These are phyloP conservation scores for Rhizomys pruinosus DNA, from an alignment of 2,113 vertebrate species.

Conservation along the genomic window DNA sequence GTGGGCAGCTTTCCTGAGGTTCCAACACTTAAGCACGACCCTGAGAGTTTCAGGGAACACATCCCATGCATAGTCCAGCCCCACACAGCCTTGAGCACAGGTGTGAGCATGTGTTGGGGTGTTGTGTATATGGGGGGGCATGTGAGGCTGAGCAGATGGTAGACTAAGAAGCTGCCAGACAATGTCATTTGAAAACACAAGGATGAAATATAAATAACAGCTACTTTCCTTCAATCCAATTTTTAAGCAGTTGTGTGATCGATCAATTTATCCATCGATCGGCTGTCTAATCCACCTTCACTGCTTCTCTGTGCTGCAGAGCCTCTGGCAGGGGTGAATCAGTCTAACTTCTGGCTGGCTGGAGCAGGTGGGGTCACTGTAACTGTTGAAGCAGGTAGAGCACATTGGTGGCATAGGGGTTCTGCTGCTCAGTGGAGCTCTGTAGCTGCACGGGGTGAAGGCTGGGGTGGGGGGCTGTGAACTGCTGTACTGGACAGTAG, in stretches of 20 bases:
- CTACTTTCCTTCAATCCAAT: constrained; percentile 71
- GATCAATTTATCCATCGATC: constrained; percentile 72
- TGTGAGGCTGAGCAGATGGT: not conserved
- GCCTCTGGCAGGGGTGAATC: not conserved
- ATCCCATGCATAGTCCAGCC: accelerated
- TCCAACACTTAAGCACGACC: too few relatives aligned
- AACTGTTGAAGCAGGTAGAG: constrained; percentile 88
- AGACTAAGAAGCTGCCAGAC: constrained; percentile 50
- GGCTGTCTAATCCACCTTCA: constrained; percentile 57
- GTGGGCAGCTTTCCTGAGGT: too few relatives aligned
- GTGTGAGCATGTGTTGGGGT: not conserved
- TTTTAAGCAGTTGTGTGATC: constrained; percentile 73
- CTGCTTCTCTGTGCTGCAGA: not conserved
- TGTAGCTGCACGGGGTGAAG: constrained; percentile 85
- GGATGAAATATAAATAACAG: constrained; percentile 70
- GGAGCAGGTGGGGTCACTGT: not conserved
- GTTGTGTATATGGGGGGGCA: not conserved
- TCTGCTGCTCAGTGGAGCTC: constrained; percentile 80
- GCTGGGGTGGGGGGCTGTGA: constrained; percentile 86
- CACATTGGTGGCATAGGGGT: constrained; percentile 89
- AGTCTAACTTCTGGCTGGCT: accelerated
- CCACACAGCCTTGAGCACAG: accelerated
- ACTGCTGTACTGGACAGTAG: constrained; percentile 84
- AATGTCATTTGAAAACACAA: constrained; percentile 70
- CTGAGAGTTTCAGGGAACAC: too few relatives aligned